A percentile compares a stretch with the other conserved stretches of the same genome.
phyloP scores from a whole-genome alignment of 2,888 invertebrate species.

The Argyresthia goedartella region DNA sequence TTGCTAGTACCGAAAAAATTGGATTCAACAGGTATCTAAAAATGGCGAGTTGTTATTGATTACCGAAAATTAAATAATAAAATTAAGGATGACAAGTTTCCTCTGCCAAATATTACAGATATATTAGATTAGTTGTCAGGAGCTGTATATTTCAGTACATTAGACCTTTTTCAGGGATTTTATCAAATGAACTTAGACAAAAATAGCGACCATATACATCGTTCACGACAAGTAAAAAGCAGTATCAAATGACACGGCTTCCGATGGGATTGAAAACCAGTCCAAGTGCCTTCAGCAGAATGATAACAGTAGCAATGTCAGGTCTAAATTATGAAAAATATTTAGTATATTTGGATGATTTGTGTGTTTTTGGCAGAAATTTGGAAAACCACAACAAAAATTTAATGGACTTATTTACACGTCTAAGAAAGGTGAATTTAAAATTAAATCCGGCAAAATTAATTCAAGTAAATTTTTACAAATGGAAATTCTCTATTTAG shows the following conservation, averaged over 20 bases:
- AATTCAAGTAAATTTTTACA: conserved; percentile 10
- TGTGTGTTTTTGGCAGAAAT: conserved; percentile 2
- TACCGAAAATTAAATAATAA: conserved; percentile 1
- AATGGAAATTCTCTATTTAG: conserved; percentile 12
- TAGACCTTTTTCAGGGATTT: conserved; percentile 1
- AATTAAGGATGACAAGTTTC: conserved; percentile 3
- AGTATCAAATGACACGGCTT: conserved; percentile 13
- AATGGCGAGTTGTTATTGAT: conserved; percentile 9
- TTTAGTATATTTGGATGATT: no score
- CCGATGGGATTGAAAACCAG: conserved; percentile 14
- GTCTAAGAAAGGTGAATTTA: conserved; percentile 9
- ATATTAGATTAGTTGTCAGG: background rate
- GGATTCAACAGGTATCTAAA: conserved; percentile 2
- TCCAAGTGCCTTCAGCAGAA: conserved; percentile 11
- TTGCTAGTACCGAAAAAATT: conserved; percentile 5
- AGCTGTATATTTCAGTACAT: background rate
- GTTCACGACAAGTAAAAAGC: conserved; percentile 1
- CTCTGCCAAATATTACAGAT: conserved; percentile 3
- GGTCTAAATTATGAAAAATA: no score
- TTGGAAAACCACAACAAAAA: conserved; percentile 8
- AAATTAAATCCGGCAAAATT: no score
- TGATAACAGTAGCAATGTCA: conserved; percentile 12
- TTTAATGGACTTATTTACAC: conserved; percentile 8
- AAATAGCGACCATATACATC: background rate
- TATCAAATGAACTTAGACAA: background rate